Evolutionary conservation across 2,888 invertebrate species (phyloP).

Genomic region (Aromia moschata): DNA sequence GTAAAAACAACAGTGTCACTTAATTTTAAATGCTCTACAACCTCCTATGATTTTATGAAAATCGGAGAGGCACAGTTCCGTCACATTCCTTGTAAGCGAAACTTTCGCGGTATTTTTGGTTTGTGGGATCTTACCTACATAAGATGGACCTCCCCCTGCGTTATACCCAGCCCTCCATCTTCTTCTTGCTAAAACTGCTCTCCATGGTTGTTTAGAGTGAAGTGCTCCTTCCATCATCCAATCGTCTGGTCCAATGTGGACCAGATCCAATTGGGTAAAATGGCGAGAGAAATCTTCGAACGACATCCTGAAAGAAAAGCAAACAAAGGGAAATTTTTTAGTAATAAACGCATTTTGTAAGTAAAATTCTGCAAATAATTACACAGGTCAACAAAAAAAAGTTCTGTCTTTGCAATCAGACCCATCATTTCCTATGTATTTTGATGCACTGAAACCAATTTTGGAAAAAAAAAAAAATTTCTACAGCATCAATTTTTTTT

Average conservation of each 20-base stretch:
- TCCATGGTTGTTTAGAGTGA: conserved; percentile 75
- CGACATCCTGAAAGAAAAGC: conserved; percentile 69
- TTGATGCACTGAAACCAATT: too few species aligned
- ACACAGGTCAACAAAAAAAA: neutral
- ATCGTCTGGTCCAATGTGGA: conserved; percentile 81
- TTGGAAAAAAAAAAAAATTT: too few species aligned
- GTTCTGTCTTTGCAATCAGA: too few species aligned
- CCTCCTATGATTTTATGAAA: too few species aligned
- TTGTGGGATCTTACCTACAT: conserved; percentile 65
- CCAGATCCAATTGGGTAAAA: conserved; percentile 75
- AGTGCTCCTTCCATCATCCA: conserved; percentile 76
- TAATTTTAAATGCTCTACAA: too few species aligned
- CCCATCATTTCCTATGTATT: too few species aligned
- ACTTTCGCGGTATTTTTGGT: too few species aligned
- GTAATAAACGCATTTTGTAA: neutral
- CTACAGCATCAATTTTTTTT: too few species aligned
- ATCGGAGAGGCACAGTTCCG: too few species aligned
- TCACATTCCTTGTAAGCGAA: too few species aligned
- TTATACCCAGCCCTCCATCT: conserved; percentile 76
- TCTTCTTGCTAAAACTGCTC: conserved; percentile 74
- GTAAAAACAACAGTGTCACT: too few species aligned
- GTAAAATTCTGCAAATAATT: conserved; percentile 29
- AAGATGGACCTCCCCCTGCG: conserved; percentile 75
- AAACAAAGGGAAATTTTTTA: neutral
- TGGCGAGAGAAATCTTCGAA: conserved; percentile 74